Conservation (phyloP, 2,888 invertebrate genomes). For the Stenodera caucasica region DNA sequence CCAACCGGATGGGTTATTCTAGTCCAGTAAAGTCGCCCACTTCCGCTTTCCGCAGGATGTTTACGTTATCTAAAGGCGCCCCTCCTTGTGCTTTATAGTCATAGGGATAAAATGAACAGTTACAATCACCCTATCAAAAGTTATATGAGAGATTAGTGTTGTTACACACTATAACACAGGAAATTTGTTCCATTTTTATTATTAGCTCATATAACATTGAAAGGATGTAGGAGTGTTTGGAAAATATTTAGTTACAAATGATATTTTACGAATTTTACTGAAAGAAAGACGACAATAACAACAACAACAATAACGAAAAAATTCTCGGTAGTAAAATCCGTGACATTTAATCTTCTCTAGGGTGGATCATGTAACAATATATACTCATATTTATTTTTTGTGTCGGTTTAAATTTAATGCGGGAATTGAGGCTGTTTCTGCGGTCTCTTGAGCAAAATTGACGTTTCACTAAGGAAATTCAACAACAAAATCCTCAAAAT, state of each 20-base stretch:
- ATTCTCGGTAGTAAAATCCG: background rate
- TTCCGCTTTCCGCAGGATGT: constrained; percentile 44
- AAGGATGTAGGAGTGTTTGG: constrained; percentile 8
- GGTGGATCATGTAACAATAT: background rate
- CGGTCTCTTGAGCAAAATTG: background rate
- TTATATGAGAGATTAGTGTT: constrained; percentile 33
- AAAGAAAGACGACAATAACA: no score
- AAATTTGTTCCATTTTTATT: constrained; percentile 30
- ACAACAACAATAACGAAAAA: no score
- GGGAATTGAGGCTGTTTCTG: background rate
- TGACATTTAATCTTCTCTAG: background rate
- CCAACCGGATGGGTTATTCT: constrained; percentile 40
- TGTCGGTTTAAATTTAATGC: background rate
- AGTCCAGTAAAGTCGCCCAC: constrained; percentile 40
- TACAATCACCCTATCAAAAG: constrained; percentile 33
- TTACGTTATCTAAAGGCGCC: constrained; percentile 42
- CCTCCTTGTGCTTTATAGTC: constrained; percentile 30
- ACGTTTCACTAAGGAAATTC: background rate
- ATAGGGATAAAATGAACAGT: constrained; percentile 11
- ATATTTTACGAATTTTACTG: background rate
- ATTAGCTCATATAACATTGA: constrained; percentile 6
- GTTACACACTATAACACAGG: constrained; percentile 26
- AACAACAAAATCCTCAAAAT: background rate
- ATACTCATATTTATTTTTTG: background rate
- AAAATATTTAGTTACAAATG: constrained; percentile 6